These are phyloP conservation scores for Nycticebus coucang DNA, from an alignment of 2,113 vertebrate species.

Conservation along the genomic window DNA sequence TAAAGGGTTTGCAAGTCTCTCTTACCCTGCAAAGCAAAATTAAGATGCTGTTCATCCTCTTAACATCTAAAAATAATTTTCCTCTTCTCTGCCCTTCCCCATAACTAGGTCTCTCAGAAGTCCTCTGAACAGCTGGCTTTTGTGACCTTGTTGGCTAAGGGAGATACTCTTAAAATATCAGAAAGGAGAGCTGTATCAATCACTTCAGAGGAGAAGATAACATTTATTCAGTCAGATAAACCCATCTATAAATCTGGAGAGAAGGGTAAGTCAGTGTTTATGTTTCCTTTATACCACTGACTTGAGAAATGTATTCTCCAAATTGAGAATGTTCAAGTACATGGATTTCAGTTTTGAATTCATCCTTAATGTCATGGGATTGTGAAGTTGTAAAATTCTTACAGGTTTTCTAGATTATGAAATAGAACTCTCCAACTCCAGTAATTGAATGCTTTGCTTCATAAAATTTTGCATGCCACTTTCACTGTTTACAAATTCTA, in stretches of 20 bases:
- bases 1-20: not conserved
- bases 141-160: slow-evolving; percentile 64
- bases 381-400: not conserved
- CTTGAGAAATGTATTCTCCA: not conserved
- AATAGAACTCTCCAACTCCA: not conserved
- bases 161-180: slow-evolving; percentile 38
- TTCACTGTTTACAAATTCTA: not conserved
- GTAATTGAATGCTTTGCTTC: not conserved
- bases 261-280: slow-evolving; percentile 55
- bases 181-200: slow-evolving; percentile 70
- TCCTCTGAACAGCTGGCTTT: slow-evolving; percentile 59
- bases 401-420: not conserved
- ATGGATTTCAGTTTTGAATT: not conserved
- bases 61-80: not conserved
- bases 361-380: not conserved
- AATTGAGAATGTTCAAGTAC: not conserved
- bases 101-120: slow-evolving; percentile 61
- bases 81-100: not conserved
- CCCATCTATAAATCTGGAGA: slow-evolving; percentile 73
- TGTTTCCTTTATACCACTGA: not conserved
- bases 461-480: not conserved
- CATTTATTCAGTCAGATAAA: slow-evolving; percentile 73
- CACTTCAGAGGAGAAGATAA: not conserved
- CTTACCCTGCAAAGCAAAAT: not conserved
- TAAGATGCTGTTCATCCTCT: not conserved